Evolutionary conservation across 2,797 vertebrate species (phyloP).

Genomic region (Sphaeramia orbicularis): DNA sequence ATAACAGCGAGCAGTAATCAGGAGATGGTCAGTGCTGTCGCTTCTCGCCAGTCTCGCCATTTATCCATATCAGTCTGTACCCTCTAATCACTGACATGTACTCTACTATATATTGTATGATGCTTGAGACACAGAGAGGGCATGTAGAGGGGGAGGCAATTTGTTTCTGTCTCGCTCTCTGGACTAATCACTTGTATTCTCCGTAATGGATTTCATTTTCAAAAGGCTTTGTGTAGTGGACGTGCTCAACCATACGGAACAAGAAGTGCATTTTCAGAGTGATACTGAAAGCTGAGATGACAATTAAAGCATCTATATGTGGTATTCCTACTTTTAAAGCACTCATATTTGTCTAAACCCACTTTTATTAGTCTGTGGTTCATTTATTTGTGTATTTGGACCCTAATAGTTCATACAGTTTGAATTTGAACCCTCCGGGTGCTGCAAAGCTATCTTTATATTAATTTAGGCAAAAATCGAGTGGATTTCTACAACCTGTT

Average conservation of each 20-base stretch:
- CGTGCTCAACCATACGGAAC: background rate
- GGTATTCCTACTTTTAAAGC: too few species aligned
- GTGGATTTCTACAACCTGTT: too few species aligned
- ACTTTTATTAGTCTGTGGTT: too few species aligned
- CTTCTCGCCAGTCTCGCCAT: slow-evolving; percentile 59
- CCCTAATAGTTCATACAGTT: too few species aligned
- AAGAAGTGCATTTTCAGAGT: too few species aligned
- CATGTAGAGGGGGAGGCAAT: slow-evolving; percentile 23
- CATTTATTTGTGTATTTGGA: too few species aligned
- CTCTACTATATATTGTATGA: slow-evolving; percentile 24
- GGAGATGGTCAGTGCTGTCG: slow-evolving; percentile 75
- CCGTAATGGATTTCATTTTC: slow-evolving; percentile 57
- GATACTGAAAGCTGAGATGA: too few species aligned
- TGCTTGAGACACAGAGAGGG: slow-evolving; percentile 9
- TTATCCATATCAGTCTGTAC: slow-evolving; percentile 63
- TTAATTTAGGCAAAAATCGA: too few species aligned
- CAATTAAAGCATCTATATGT: too few species aligned
- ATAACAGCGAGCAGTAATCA: slow-evolving; percentile 79
- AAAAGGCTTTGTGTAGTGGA: slow-evolving; percentile 27
- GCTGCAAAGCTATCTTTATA: too few species aligned
- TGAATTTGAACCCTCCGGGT: too few species aligned
- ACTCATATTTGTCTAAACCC: too few species aligned
- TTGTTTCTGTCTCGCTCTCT: slow-evolving; percentile 48
- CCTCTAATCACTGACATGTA: slow-evolving; percentile 55
- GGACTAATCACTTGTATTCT: slow-evolving; percentile 45